Percentiles rank a stretch among this genome's conserved stretches.
Evolutionary conservation across 2,888 invertebrate genomes (phyloP).

Genomic region (Tridacna gigas): DNA sequence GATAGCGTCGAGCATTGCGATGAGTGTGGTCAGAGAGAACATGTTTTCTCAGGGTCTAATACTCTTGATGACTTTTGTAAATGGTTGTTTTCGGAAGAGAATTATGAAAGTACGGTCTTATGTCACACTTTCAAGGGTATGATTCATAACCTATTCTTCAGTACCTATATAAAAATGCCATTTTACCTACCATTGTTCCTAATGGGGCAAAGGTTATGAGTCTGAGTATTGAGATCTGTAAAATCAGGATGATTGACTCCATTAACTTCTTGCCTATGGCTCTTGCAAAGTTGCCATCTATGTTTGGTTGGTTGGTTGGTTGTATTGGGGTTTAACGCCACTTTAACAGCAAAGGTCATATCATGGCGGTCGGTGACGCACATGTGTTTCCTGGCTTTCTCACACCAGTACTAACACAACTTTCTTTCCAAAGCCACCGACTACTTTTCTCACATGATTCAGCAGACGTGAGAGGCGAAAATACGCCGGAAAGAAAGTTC

Average conservation of each 20-base stretch:
- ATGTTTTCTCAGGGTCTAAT: no score
- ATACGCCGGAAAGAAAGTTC: no score
- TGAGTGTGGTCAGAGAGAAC: no score
- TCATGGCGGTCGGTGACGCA: no score
- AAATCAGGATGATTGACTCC: constrained; percentile 53
- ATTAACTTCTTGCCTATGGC: constrained; percentile 58
- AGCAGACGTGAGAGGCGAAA: no score
- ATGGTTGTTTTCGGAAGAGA: constrained; percentile 59
- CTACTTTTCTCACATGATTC: no score
- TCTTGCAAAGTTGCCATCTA: constrained; percentile 38
- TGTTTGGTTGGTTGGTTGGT: constrained; percentile 56
- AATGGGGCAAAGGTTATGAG: constrained; percentile 40
- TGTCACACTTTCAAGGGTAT: constrained; percentile 63
- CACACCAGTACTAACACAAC: no score
- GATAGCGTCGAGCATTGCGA: no score
- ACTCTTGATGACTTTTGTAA: constrained; percentile 43
- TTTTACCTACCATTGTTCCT: constrained; percentile 56
- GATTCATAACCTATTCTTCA: constrained; percentile 55
- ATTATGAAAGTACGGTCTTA: constrained; percentile 46
- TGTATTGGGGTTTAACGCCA: no score
- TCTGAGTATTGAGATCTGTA: constrained; percentile 30
- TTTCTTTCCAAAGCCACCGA: no score
- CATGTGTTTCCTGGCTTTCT: no score
- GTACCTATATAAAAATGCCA: constrained; percentile 52
- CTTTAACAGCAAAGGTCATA: no score